A percentile compares a stretch with the other conserved stretches of the same genome.
Conservation (phyloP, 2,113 vertebrate species). For the Hemibagrus wyckioides region DNA sequence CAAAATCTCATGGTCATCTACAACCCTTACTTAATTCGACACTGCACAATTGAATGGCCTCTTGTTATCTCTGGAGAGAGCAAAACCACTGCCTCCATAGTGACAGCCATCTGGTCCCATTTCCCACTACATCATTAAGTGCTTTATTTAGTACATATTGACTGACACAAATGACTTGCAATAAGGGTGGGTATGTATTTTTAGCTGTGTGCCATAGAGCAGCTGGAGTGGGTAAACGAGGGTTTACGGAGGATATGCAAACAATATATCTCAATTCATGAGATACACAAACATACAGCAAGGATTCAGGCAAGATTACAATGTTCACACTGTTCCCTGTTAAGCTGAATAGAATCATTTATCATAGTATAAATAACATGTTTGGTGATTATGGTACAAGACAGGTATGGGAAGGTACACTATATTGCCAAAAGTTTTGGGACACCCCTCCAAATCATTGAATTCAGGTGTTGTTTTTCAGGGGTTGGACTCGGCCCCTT, state of each 20-base stretch:
- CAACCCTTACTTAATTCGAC: background rate
- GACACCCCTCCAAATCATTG: too few relatives aligned
- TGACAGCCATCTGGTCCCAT: background rate
- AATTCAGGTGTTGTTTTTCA: too few relatives aligned
- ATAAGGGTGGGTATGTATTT: background rate
- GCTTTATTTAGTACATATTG: background rate
- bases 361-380: background rate
- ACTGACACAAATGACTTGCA: background rate
- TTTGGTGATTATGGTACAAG: background rate
- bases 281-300: background rate
- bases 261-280: background rate
- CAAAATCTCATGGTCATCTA: background rate
- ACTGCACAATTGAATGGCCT: background rate
- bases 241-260: background rate
- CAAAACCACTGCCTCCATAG: background rate
- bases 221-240: background rate
- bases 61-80: background rate
- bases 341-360: background rate
- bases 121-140: background rate
- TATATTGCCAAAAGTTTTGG: too few relatives aligned
- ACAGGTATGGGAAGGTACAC: too few relatives aligned
- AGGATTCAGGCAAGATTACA: background rate
- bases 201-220: background rate
- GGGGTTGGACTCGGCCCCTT: too few relatives aligned
- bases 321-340: background rate